phyloP scores from a whole-genome alignment of 2,888 invertebrate genomes.

The Gnatocerus cornutus region DNA sequence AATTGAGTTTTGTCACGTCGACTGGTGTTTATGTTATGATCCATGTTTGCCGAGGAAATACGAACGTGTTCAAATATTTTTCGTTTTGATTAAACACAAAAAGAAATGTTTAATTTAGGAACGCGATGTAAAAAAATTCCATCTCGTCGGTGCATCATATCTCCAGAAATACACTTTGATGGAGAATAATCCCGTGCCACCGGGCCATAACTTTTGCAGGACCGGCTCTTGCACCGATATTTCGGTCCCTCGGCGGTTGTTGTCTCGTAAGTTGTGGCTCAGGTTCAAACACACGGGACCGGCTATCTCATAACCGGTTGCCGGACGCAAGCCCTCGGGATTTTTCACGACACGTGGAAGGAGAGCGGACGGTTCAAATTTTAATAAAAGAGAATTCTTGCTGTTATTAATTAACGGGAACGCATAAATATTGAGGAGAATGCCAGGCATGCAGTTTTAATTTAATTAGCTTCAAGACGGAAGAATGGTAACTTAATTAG shows the following conservation, averaged over 20 bases:
- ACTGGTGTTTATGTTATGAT: constrained; percentile 62
- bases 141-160: constrained; percentile 18
- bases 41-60: constrained; percentile 57
- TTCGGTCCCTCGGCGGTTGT: constrained; percentile 62
- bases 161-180: constrained; percentile 32
- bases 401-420: no score
- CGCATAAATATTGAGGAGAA: no score
- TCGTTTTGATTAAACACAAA: constrained; percentile 64
- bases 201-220: constrained; percentile 59
- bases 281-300: constrained; percentile 51
- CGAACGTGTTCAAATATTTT: constrained; percentile 64
- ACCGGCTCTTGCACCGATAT: constrained; percentile 49
- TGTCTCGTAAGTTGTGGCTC: constrained; percentile 59
- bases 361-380: constrained; percentile 53
- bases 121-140: constrained; percentile 26
- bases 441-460: no score
- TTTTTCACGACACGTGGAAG: constrained; percentile 56
- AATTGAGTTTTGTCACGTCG: constrained; percentile 69
- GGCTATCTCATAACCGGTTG: constrained; percentile 56
- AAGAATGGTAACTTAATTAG: no score
- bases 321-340: constrained; percentile 57
- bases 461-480: no score
- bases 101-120: constrained; percentile 60
- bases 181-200: constrained; percentile 58
- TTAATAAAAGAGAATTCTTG: constrained; percentile 48